These are phyloP conservation scores for Ormyrus rosae DNA, from an alignment of 2,888 invertebrate species.

Conservation along the genomic window DNA sequence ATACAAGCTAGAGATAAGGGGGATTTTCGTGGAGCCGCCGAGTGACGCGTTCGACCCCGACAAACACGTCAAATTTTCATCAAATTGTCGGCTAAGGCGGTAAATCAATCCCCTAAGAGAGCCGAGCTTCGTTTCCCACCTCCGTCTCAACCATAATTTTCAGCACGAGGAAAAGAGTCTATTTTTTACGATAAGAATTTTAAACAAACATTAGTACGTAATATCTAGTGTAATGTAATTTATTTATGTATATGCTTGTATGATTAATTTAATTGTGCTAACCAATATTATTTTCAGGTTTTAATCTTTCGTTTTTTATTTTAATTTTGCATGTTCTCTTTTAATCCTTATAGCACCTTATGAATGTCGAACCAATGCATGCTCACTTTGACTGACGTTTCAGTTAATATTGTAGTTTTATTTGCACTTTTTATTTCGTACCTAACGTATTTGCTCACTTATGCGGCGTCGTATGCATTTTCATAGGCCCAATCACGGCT, in stretches of 20 bases:
- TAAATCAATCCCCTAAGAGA: slow-evolving; percentile 33
- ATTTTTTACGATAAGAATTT: too few relatives aligned
- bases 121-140: background rate
- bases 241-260: background rate
- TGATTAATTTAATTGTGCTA: background rate
- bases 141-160: slow-evolving; percentile 22
- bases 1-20: slow-evolving; percentile 27
- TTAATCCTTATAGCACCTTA: background rate
- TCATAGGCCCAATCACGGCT: slow-evolving; percentile 64
- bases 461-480: slow-evolving; percentile 61
- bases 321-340: too few relatives aligned
- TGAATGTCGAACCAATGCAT: slow-evolving; percentile 24
- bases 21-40: slow-evolving; percentile 11
- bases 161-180: slow-evolving; percentile 1
- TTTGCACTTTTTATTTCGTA: slow-evolving; percentile 21
- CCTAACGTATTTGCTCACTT: slow-evolving; percentile 49
- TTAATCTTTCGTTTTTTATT: background rate
- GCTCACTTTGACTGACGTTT: background rate
- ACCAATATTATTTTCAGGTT: background rate
- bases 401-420: too few relatives aligned
- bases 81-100: background rate
- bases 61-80: slow-evolving; percentile 38
- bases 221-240: too few relatives aligned
- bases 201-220: too few relatives aligned
- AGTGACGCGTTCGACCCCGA: slow-evolving; percentile 22